phyloP scores from a whole-genome alignment of 2,113 vertebrate genomes.

The Bambusicola thoracicus region DNA sequence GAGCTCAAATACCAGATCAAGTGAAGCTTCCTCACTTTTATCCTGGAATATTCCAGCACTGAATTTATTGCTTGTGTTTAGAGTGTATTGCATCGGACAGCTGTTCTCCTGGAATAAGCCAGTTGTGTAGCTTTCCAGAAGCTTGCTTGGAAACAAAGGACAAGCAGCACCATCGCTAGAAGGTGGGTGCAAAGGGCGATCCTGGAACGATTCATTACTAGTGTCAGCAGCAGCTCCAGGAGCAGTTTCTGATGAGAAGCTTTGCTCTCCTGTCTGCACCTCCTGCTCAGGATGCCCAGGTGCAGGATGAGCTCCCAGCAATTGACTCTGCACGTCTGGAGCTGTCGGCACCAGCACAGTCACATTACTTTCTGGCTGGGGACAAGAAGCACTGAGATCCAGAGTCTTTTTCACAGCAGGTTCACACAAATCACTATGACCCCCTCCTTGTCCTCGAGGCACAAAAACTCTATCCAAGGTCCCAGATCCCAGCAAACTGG shows the following conservation, averaged over 20 bases:
- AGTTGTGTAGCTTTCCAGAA: constrained; percentile 83
- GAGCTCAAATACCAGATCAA: constrained; percentile 96
- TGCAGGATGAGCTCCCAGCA: constrained; percentile 65
- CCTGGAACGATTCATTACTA: constrained; percentile 75
- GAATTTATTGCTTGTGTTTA: constrained; percentile 75
- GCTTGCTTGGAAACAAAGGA: constrained; percentile 83
- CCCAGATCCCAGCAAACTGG: constrained; percentile 86
- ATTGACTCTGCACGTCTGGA: constrained; percentile 56
- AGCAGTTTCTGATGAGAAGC: constrained; percentile 72
- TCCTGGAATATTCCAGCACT: constrained; percentile 92
- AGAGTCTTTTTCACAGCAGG: constrained; percentile 86
- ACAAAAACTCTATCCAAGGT: constrained; percentile 91
- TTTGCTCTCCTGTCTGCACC: constrained; percentile 69
- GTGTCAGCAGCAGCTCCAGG: constrained; percentile 66
- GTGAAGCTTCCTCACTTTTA: constrained; percentile 96
- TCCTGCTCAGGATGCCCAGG: constrained; percentile 68
- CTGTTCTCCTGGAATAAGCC: constrained; percentile 77
- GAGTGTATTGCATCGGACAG: constrained; percentile 79
- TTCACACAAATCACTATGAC: constrained; percentile 83
- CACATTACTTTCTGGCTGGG: constrained; percentile 78
- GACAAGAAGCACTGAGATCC: constrained; percentile 81
- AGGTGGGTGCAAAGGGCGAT: constrained; percentile 74
- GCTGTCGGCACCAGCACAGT: constrained; percentile 73
- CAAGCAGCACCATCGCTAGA: constrained; percentile 73
- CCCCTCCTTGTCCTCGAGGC: constrained; percentile 78